Base-by-base conservation (phyloP, 2,113 vertebrate genomes). In the Galeopterus variegatus region DNA sequence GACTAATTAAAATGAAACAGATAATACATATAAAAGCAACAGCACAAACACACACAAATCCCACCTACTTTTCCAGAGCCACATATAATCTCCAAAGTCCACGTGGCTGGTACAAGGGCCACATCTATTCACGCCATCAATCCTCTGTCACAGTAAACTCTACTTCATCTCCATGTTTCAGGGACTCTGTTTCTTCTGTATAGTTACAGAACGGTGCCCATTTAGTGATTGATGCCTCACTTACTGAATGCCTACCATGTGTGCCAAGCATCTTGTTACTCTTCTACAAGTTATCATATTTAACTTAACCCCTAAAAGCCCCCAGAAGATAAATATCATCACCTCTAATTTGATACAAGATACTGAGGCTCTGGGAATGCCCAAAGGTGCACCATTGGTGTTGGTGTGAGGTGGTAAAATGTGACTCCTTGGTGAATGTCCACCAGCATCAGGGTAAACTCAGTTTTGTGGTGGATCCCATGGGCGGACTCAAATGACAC, bases 281-380 rank as follows among this genome's bases (percentile, higher is more conserved):
- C 41, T 41, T 41, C 41, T 41, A 41, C 41, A 41, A 3, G 41
- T 41, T 41, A 41, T 41, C n/a, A 19, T 45, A 95, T 82, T 92
- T 86, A 86, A 26, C 67, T 33, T 93, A 84, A 94, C 28, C 13
- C 54, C 67, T 84, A 86, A 92, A 18, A 89, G 18, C 41, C 10
- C 54, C 45, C 56, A 7, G 45, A 89, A 89, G 36, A 81, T 41
- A 58, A 86, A 12, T n/a, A 82, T 82, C 36, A 65, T 45, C 18
- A 85, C 19, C 31, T 75, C 26, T 79, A 76, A 45, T 52, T 50
- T 52, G 50, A 85, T 26, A 62, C 69, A n/a, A 1, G 48, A 65
- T 19, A 31, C 0, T 13, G 7, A 77, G 12, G 70, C n/a, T 36
- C 60, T 58, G 54, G 45, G 28, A 70, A 24, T 45, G 31, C 33